Base-by-base conservation (phyloP, 2,797 vertebrate species). In the Pelochelys cantorii region DNA sequence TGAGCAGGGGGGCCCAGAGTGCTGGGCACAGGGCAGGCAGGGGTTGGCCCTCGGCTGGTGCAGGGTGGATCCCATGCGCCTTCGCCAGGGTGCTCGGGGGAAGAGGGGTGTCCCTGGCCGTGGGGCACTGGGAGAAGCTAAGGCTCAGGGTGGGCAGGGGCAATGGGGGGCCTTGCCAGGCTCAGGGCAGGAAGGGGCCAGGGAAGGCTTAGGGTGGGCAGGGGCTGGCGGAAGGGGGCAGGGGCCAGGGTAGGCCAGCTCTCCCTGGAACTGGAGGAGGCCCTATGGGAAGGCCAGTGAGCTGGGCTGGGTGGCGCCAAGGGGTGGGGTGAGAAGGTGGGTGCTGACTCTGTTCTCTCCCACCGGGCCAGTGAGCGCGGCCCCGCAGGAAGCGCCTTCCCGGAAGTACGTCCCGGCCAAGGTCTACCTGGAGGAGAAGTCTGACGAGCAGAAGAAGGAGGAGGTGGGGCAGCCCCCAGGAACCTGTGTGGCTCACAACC, bases 361-460 rank as follows among this genome's bases (percentile, higher is more conserved):
- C 23, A 5, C 56, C 95, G 71, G 81, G 65, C 5, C 97, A 99
- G 99, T 99, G 97, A 99, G 99, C 4, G 97, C 99, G 95, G 99
- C 98, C 2, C 99, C 99, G 0, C 99, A 99, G 86, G 99, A 99
- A 82, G 98, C 97, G 54, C 98, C 99, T 0, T 97, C 98, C 4
- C 98, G 98, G 80, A 99, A 99, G 93, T 98, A 98, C 20, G 96
- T 98, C 74, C 98, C 99, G 0, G 99, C 99, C 0, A 98, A 98
- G 0, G 95, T 98, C 92, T 99, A 99, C 96, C 98, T 99, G 95
- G 98, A 99, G 91, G 99, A 99, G 97, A 99, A 99, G 96, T 99
- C 98, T 0, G 99, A 99, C 3, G 98, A 99, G 88, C 99, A 99
- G 97, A 99, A 99, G 97, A 99, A 99, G 96, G 99, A 99, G 52